Base-by-base conservation (phyloP, 2,888 invertebrate genomes). In the Pseudococcus jackbeardsleyi region DNA sequence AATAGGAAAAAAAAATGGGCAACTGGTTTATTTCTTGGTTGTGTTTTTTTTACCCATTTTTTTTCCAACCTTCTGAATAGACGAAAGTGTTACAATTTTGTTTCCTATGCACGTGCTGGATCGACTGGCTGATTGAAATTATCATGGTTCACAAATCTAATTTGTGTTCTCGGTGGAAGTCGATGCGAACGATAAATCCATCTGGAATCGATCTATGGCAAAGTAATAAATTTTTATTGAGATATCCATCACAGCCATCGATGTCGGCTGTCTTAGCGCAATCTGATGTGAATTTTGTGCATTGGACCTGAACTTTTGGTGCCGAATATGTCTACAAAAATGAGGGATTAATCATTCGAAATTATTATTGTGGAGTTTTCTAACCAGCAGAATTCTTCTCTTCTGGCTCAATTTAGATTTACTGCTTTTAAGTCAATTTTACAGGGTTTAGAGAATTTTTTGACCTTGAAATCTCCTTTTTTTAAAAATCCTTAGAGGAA, bases 71-170 rank as follows among this genome's bases (percentile, higher is more conserved):
- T 72, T 72, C 33, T 72, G 33, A 39, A 72, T 72, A 15, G 33
- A 33, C 33, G 33, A 72, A 72, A 72, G 72, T 72, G 72, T 72
- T 72, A 72, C 72, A 72, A 72, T 72, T 72, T 72, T 72, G 17
- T 72, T 72, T 33, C 72, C 17, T 72, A 15, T 12, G 72, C 72
- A 72, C 72, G 72, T 72, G 72, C 72, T 72, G 22, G 64, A 64
- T 39, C 33, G 11, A 33, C 6, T 33, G 17, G 17, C 17, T 72
- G 26, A 72, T 33, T 33, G 26, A 33, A 72, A 72, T 72, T 33
- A 72, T 72, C 33, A 72, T 72, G 72, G 33, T 72, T 39, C 72
- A 72, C 72, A 33, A 72, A 33, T 72, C 72, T 72, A 17, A 26
- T 33, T 72, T 72, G 19, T 64, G 19, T 22, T 64, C 19, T 72